These are phyloP conservation scores for Siniperca obscura DNA, from an alignment of 2,797 vertebrate species.

Conservation along the genomic window DNA sequence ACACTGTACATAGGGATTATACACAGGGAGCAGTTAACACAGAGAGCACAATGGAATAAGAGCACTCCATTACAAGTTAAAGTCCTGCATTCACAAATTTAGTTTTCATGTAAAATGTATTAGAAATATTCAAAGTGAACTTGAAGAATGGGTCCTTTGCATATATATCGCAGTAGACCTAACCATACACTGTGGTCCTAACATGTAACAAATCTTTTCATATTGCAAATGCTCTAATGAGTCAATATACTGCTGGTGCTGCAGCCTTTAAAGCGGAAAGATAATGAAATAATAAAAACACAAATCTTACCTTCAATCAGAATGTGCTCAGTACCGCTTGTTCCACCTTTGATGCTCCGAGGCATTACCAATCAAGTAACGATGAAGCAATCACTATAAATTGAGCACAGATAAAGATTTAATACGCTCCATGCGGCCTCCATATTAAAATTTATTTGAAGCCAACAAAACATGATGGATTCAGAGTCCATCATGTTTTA, in stretches of 20 bases:
- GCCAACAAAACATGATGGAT: not conserved
- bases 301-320: not conserved
- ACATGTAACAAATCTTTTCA: not conserved
- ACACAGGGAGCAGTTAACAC: too few species aligned
- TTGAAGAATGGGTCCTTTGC: not conserved
- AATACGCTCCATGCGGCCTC: conserved; percentile 37
- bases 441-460: conserved; percentile 19
- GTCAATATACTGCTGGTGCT: not conserved
- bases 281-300: conserved; percentile 17
- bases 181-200: not conserved
- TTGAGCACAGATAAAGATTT: conserved; percentile 40
- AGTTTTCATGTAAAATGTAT: not conserved
- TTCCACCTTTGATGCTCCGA: conserved; percentile 4
- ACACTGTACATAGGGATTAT: too few species aligned
- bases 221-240: not conserved
- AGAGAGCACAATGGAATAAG: too few species aligned
- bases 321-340: not conserved
- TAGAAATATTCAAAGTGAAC: not conserved
- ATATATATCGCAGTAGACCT: not conserved
- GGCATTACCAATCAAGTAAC: conserved; percentile 30
- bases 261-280: not conserved
- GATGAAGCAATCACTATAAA: conserved; percentile 47
- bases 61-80: too few species aligned
- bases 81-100: too few species aligned
- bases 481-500: conserved; percentile 34